Conservation (phyloP, 1,140 invertebrate species). For the Nebria ingens region DNA sequence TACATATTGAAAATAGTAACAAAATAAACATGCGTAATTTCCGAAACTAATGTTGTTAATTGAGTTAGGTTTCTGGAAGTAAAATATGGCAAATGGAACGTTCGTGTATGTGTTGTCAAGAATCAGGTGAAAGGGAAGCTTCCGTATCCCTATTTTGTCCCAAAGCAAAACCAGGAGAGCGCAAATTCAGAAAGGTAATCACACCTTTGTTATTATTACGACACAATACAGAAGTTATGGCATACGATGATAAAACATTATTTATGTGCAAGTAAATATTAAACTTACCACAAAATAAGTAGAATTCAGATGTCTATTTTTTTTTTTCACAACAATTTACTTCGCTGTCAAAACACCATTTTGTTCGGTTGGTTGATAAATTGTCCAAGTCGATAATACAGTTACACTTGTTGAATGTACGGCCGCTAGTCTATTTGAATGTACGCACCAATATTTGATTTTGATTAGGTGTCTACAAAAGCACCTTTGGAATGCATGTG, state of each 20-base stretch:
- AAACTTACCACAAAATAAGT: not conserved
- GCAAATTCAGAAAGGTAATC: conserved; percentile 72
- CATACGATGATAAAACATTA: not conserved
- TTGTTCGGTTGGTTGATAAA: not conserved
- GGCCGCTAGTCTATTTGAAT: not conserved
- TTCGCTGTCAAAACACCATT: conserved; percentile 3
- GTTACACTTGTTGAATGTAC: not conserved
- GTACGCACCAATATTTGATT: not conserved
- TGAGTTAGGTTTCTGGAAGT: conserved; percentile 74
- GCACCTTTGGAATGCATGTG: conserved; percentile 91
- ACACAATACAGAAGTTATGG: not conserved
- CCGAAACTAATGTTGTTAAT: too few relatives aligned
- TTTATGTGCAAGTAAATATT: not conserved
- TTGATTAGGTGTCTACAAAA: conserved; percentile 73
- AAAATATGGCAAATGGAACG: conserved; percentile 95
- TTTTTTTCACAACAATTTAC: not conserved
- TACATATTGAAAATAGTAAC: too few relatives aligned
- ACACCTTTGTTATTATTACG: not conserved
- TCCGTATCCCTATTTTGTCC: conserved; percentile 80
- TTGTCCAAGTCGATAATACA: conserved; percentile 1
- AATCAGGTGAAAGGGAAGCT: conserved; percentile 84
- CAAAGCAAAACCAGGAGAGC: conserved; percentile 72
- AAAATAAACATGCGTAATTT: too few relatives aligned
- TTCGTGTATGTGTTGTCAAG: conserved; percentile 89
- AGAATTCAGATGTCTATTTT: not conserved